phyloP scores from a whole-genome alignment of 2,797 vertebrate genomes.

The Xiphorhynchus erythropygius region DNA sequence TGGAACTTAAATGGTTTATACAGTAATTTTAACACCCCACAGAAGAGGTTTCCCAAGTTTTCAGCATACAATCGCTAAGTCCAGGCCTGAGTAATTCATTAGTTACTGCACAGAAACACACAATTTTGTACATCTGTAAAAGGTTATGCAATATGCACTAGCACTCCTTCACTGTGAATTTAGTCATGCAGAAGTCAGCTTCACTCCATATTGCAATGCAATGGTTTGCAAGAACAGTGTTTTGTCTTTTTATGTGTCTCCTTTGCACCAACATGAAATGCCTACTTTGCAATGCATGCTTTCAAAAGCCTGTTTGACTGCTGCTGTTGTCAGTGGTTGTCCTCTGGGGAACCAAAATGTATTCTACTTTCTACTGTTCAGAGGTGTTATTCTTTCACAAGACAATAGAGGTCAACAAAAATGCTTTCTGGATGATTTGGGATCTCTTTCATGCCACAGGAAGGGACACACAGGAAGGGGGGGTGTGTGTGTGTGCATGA shows the following conservation, averaged over 20 bases:
- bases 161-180: not conserved
- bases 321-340: not conserved
- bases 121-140: not conserved
- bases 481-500: not conserved
- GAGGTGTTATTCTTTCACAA: not conserved
- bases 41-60: not conserved
- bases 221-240: not conserved
- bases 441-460: not conserved
- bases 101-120: not conserved
- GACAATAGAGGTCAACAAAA: not conserved
- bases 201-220: not conserved
- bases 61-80: not conserved
- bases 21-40: not conserved
- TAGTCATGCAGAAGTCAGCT: not conserved
- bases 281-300: not conserved
- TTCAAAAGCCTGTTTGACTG: not conserved
- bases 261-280: rapidly evolving
- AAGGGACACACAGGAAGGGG: not conserved
- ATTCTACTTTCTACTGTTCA: not conserved
- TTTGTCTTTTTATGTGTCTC: not conserved
- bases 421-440: not conserved
- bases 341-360: rapidly evolving
- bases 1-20: not conserved
- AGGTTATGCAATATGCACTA: not conserved
- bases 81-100: not conserved